These are phyloP conservation scores for Furnarius figulus DNA, from an alignment of 2,113 vertebrate genomes.

Conservation along the genomic window DNA sequence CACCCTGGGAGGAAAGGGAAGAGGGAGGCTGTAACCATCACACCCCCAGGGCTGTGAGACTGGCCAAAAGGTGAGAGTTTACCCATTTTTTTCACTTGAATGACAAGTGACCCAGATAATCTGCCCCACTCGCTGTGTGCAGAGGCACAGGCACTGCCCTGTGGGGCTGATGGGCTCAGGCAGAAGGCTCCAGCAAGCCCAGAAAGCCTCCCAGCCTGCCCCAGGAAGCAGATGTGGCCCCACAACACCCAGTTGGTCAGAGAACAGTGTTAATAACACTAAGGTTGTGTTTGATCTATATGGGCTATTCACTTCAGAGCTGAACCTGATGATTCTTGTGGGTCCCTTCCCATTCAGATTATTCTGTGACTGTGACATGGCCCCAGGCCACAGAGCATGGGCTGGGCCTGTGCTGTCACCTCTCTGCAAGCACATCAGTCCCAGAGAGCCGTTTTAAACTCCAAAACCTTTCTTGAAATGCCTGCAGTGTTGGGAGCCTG, in stretches of 20 bases:
- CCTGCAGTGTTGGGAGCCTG: not conserved
- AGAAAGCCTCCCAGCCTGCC: not conserved
- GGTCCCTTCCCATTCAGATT: not conserved
- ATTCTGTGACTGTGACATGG: not conserved
- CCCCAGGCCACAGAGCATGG: too few species aligned
- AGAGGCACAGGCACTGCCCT: not conserved
- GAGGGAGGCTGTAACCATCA: not conserved
- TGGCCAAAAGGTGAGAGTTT: not conserved
- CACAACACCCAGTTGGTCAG: not conserved
- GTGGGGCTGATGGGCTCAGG: fast-evolving
- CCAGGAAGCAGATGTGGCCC: not conserved
- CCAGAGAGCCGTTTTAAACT: not conserved
- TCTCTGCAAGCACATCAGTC: not conserved
- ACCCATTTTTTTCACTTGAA: not conserved
- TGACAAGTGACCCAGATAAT: not conserved
- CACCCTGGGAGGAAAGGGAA: not conserved
- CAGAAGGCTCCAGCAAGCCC: not conserved
- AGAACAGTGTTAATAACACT: not conserved
- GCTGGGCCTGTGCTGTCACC: not conserved
- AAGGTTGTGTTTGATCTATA: not conserved
- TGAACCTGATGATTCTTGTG: not conserved
- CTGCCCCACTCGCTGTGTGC: not conserved
- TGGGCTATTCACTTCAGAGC: not conserved
- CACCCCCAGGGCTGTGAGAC: not conserved
- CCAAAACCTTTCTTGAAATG: not conserved